These are phyloP conservation scores for Scomberomorus guttatus DNA, from an alignment of 2,797 vertebrate species.

Conservation along the genomic window DNA sequence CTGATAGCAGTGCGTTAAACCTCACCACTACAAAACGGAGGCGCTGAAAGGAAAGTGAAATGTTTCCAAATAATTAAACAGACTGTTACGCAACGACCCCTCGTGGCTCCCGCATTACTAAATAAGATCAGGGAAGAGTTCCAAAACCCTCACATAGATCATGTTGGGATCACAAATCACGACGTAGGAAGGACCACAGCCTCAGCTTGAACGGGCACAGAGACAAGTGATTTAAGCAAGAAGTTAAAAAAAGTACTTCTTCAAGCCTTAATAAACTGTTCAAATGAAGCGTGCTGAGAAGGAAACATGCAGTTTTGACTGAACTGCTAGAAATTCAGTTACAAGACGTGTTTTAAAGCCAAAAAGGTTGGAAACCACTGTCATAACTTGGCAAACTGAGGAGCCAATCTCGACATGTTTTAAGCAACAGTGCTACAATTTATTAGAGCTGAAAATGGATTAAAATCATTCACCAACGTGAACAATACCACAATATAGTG, in stretches of 20 bases:
- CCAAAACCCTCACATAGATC: constrained; percentile 13
- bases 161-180: constrained; percentile 37
- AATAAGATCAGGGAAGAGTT: constrained; percentile 41
- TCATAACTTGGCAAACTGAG: background rate
- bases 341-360: too few relatives aligned
- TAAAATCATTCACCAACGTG: too few relatives aligned
- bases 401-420: background rate
- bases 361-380: background rate
- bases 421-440: too few relatives aligned
- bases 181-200: background rate
- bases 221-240: background rate
- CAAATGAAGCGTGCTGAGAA: background rate
- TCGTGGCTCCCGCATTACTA: constrained; percentile 52
- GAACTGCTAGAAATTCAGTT: too few relatives aligned
- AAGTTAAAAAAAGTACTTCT: too few relatives aligned
- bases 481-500: background rate
- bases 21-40: constrained; percentile 33
- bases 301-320: background rate
- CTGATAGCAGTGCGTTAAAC: constrained; percentile 10
- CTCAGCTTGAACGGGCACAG: too few relatives aligned
- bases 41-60: constrained; percentile 54
- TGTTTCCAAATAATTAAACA: constrained; percentile 64
- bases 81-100: constrained; percentile 60
- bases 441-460: background rate
- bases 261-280: background rate